Percentiles rank a stretch among this genome's conserved stretches.
Conservation (phyloP, 2,888 invertebrate genomes). For the Chrysotoxum bicinctum region DNA sequence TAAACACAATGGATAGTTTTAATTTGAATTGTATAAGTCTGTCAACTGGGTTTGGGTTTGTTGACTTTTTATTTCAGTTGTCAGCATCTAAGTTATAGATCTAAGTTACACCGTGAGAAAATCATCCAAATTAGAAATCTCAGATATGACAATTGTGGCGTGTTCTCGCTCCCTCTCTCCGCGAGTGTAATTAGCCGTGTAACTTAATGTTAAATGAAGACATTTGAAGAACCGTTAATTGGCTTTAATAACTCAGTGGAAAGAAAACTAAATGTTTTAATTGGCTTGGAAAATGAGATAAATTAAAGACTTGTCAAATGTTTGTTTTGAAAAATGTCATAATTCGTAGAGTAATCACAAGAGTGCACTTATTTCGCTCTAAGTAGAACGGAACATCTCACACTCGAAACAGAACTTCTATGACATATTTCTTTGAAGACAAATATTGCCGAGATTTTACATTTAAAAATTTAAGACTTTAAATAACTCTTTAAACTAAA, state of each 20-base stretch:
- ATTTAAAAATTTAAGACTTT: too few relatives aligned
- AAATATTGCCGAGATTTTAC: too few relatives aligned
- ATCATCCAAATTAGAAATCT: neutral
- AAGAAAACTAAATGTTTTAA: neutral
- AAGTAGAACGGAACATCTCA: too few relatives aligned
- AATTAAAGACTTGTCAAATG: neutral
- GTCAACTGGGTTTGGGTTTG: neutral
- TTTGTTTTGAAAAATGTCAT: neutral
- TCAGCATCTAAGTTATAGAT: constrained; percentile 15
- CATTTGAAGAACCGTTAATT: constrained; percentile 10
- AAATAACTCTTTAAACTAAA: too few relatives aligned
- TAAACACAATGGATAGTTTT: constrained; percentile 15
- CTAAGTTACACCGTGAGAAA: constrained; percentile 18
- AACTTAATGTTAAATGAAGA: constrained; percentile 18
- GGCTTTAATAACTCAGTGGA: neutral
- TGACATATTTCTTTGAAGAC: too few relatives aligned
- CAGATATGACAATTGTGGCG: constrained; percentile 16
- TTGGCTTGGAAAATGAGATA: neutral
- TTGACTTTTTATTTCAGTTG: neutral
- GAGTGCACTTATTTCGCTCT: too few relatives aligned
- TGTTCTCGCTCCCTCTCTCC: too few relatives aligned
- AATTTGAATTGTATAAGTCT: constrained; percentile 1
- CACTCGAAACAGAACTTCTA: too few relatives aligned
- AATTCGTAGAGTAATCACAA: too few relatives aligned
- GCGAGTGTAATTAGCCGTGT: constrained; percentile 16